Base-by-base conservation (phyloP, 2,888 invertebrate species). In the Blomia tropicalis region DNA sequence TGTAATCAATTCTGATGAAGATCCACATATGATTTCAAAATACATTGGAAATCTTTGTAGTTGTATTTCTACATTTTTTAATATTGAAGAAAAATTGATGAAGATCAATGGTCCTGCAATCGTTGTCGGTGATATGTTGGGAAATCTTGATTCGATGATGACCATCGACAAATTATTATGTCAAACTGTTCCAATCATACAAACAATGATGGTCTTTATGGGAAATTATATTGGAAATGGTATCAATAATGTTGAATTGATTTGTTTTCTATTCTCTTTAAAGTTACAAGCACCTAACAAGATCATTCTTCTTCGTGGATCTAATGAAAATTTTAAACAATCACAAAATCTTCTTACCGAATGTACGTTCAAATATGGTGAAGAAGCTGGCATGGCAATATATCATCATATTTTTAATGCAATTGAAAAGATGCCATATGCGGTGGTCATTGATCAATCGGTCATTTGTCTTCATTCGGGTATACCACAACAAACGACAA, bases 221-320 rank as follows among this genome's bases (percentile, higher is more conserved):
- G 85, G 85, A 0, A 85, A 85, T 73, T 85, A 81, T 72, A 84
- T 85, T 27, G 85, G 85, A 73, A 76, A 84, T 65, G 85, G 85
- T 1, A 75, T 77, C 19, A 78, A 78, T 71, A 81, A 84, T 65
- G 70, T 82, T 0, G 85, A 85, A 58, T 58, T 31, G 27, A 53
- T 47, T 36, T 22, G 36, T 0, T 84, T 84, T 70, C 73, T 85
- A 60, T 78, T 85, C 66, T 79, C 83, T 1, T 81, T 83, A 69
- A 85, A 85, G 73, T 70, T 83, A 53, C 78, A 82, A 70, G 78
- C 81, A 0, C 83, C 84, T 0, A 71, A 74, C 25, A 82, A 81
- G 65, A 77, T 85, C 63, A 76, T 76, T 67, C 71, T 85, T 64
- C 70, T 85, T 23, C 74, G 85, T 56, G 85, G 85, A 0, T 85